Conservation (phyloP, 2,888 invertebrate genomes). For the Branchipolynoe longqiensis region DNA sequence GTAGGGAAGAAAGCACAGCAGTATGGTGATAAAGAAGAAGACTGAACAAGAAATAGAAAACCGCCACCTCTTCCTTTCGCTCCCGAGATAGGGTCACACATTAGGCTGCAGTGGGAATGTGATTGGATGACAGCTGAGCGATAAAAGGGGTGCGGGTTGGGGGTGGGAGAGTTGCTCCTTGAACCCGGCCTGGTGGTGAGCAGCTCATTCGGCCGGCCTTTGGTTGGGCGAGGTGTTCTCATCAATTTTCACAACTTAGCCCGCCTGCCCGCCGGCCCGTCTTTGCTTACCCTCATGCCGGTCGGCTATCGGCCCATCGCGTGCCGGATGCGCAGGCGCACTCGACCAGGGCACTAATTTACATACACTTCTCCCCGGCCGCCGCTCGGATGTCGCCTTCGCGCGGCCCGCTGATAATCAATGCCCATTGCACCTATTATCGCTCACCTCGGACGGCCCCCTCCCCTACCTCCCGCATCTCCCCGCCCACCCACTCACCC, state of each 20-base stretch:
- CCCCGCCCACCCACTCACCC: background rate
- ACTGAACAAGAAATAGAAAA: too few species aligned
- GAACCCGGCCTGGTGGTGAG: background rate
- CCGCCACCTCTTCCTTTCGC: too few species aligned
- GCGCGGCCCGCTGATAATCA: conserved; percentile 23
- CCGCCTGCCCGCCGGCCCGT: conserved; percentile 11
- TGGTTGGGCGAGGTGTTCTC: background rate
- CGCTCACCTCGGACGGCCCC: too few species aligned
- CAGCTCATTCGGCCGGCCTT: background rate
- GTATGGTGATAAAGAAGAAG: too few species aligned
- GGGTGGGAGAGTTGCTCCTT: too few species aligned
- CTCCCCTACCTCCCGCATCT: background rate
- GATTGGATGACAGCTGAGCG: conserved; percentile 44
- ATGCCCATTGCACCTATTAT: conserved; percentile 58
- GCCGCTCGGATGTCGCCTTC: conserved; percentile 29
- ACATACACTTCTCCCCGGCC: conserved; percentile 32
- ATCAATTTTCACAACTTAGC: conserved; percentile 56
- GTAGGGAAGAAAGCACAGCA: too few species aligned
- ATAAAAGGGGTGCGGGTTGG: conserved; percentile 33
- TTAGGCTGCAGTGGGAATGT: too few species aligned
- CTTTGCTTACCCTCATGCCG: conserved; percentile 38
- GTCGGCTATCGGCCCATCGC: background rate
- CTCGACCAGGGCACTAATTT: too few species aligned
- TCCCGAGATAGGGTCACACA: too few species aligned
- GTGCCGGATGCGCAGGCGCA: conserved; percentile 21